Evolutionary conservation across 2,888 invertebrate genomes (phyloP).

Genomic region (Dolomedes plantarius): DNA sequence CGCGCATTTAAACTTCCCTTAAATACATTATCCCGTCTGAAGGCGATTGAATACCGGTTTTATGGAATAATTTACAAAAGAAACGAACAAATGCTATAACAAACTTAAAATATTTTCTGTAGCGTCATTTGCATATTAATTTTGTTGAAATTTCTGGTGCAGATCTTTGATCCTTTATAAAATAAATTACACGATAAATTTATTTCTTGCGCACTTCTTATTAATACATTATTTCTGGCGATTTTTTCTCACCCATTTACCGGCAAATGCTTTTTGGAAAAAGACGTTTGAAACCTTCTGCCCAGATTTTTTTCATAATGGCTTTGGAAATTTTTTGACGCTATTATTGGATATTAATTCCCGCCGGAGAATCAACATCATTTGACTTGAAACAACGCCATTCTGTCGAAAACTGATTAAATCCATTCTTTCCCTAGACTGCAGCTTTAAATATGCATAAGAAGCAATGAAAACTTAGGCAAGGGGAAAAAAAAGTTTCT

Average conservation of each 20-base stretch:
- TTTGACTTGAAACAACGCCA: slow-evolving; percentile 65
- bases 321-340: slow-evolving; percentile 60
- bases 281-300: slow-evolving; percentile 13
- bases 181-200: slow-evolving; percentile 62
- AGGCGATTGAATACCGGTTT: background rate
- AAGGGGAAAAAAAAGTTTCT: slow-evolving; percentile 26
- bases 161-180: slow-evolving; percentile 51
- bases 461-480: slow-evolving; percentile 50
- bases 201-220: slow-evolving; percentile 20
- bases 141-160: slow-evolving; percentile 25
- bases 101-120: slow-evolving; percentile 11
- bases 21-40: no score
- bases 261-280: slow-evolving; percentile 17
- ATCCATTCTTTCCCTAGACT: slow-evolving; percentile 62
- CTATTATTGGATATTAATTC: slow-evolving; percentile 64
- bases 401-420: slow-evolving; percentile 68
- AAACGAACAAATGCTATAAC: slow-evolving; percentile 10
- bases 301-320: slow-evolving; percentile 20
- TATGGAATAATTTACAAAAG: background rate
- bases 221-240: slow-evolving; percentile 38
- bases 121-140: slow-evolving; percentile 18
- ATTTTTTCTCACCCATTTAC: slow-evolving; percentile 28
- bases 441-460: slow-evolving; percentile 68
- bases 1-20: no score
- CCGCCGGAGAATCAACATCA: slow-evolving; percentile 55